Evolutionary conservation across 2,113 vertebrate genomes (phyloP).

Genomic region (Erythrocercus mccallii): DNA sequence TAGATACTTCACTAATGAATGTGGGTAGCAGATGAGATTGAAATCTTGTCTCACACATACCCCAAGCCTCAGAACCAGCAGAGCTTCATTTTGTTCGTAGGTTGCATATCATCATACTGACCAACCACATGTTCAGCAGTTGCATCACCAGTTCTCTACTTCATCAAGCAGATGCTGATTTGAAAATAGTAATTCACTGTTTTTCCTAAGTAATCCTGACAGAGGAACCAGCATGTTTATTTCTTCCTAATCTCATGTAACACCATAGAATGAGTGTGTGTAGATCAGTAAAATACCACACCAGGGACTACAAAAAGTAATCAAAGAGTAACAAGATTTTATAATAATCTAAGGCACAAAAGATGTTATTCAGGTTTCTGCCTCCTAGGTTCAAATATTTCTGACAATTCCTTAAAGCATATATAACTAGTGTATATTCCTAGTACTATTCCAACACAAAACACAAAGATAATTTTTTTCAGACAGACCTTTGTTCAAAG

Average conservation of each 20-base stretch:
- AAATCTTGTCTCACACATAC: neutral
- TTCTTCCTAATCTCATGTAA: neutral
- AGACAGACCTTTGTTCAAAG: neutral
- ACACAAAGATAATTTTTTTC: neutral
- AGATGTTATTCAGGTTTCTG: neutral
- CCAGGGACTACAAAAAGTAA: neutral
- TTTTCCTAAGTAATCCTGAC: neutral
- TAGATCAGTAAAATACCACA: neutral
- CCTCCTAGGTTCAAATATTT: neutral
- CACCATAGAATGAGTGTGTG: neutral
- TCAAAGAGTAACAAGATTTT: neutral
- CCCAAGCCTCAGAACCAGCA: neutral
- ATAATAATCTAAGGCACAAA: neutral
- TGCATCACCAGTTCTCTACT: neutral
- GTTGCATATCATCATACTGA: neutral
- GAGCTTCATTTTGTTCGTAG: rapidly evolving
- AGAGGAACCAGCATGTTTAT: neutral
- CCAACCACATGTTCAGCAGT: neutral
- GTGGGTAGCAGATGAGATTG: neutral
- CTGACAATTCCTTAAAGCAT: neutral
- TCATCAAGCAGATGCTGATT: neutral
- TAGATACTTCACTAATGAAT: neutral
- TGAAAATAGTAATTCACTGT: neutral
- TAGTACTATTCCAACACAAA: neutral
- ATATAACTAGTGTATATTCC: neutral